Evolutionary conservation across 2,113 vertebrate genomes (phyloP).

Genomic region (Gymnobelideus leadbeateri): DNA sequence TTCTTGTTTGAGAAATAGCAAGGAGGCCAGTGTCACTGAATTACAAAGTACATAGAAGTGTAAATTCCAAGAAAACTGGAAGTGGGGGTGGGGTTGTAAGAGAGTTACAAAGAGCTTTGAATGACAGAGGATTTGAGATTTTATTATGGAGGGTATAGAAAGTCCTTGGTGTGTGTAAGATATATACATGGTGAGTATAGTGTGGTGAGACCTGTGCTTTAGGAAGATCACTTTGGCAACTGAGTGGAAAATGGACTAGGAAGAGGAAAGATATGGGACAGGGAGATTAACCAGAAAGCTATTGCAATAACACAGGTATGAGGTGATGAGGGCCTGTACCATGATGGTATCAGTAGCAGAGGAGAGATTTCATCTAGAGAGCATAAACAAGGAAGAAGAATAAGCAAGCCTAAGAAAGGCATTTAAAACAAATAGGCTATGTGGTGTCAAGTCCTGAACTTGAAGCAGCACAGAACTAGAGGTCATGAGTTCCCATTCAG

Average conservation of each 20-base stretch:
- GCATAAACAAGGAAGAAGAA: slow-evolving; percentile 49
- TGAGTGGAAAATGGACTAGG: neutral
- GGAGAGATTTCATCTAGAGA: slow-evolving; percentile 35
- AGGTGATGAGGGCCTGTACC: neutral
- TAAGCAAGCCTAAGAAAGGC: neutral
- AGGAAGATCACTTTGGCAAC: neutral
- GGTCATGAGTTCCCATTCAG: slow-evolving; percentile 71
- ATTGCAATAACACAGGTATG: neutral
- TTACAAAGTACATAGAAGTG: neutral
- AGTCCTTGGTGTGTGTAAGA: neutral
- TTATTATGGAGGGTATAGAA: neutral
- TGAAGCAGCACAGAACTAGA: slow-evolving; percentile 50
- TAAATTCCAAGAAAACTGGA: neutral
- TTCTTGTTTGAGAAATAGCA: no score
- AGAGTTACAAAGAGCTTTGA: neutral
- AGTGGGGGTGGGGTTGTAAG: neutral
- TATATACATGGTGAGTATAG: no score
- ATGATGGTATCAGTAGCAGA: neutral
- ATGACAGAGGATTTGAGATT: neutral
- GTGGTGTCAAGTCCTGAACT: slow-evolving; percentile 37
- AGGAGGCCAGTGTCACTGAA: neutral
- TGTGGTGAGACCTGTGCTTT: neutral
- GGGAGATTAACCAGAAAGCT: neutral
- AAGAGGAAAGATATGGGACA: neutral
- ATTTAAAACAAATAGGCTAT: slow-evolving; percentile 52